phyloP scores from a whole-genome alignment of 2,113 vertebrate species.

The Mohoua ochrocephala region DNA sequence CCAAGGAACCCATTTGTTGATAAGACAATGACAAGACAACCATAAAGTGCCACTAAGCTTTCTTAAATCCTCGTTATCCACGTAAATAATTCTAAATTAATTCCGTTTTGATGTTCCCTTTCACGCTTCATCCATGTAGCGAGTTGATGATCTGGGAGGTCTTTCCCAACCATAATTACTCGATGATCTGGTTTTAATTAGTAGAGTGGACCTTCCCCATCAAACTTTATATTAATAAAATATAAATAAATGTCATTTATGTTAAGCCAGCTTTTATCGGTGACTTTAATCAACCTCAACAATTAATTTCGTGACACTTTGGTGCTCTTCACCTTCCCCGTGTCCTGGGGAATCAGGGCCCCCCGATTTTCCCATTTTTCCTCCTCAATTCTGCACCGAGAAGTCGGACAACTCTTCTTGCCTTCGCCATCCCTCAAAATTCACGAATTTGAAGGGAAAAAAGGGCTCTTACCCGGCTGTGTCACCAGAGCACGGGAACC shows the following conservation, averaged over 20 bases:
- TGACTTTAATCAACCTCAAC: neutral
- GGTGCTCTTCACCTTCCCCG: neutral
- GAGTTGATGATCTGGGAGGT: fast-evolving
- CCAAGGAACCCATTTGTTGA: neutral
- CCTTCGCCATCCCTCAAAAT: neutral
- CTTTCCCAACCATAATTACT: neutral
- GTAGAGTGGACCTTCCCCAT: neutral
- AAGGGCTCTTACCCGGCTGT: neutral
- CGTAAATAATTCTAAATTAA: neutral
- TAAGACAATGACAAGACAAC: neutral
- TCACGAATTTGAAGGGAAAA: neutral
- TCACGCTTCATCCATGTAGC: too few relatives aligned
- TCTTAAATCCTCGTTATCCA: neutral
- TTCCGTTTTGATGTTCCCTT: neutral
- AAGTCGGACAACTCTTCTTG: neutral
- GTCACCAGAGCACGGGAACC: neutral
- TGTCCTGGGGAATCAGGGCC: neutral
- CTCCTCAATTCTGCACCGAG: neutral
- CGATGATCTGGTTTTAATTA: neutral
- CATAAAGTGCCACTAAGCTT: neutral
- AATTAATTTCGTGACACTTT: neutral
- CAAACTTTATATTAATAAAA: neutral
- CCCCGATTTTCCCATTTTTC: neutral
- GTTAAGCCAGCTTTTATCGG: neutral
- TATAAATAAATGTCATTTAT: neutral